Evolutionary conservation across 1,140 invertebrate species (phyloP).

Genomic region (Drosophila willistoni): DNA sequence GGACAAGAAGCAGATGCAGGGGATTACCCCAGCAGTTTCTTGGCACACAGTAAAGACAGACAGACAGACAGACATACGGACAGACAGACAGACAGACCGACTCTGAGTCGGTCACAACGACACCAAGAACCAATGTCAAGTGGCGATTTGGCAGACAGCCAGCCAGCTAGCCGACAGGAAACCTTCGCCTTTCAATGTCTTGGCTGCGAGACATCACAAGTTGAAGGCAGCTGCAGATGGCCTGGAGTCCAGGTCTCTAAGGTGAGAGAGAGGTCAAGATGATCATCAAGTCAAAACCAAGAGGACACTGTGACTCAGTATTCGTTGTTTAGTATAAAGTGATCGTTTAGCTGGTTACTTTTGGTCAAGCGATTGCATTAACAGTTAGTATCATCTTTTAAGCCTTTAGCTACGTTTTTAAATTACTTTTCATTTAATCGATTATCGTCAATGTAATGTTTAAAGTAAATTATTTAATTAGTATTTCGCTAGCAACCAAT

Average conservation of each 20-base stretch:
- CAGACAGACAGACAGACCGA: conserved; percentile 28
- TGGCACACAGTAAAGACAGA: conserved; percentile 4
- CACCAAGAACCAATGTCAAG: conserved; percentile 58
- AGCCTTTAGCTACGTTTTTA: background rate
- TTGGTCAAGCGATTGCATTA: too few species aligned
- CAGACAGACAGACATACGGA: conserved; percentile 23
- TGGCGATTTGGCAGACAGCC: conserved; percentile 67
- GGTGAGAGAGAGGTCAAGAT: background rate
- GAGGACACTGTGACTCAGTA: too few species aligned
- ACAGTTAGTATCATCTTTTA: too few species aligned
- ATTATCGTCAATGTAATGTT: background rate
- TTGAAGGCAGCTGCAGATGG: conserved; percentile 44
- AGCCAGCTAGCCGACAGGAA: conserved; percentile 33
- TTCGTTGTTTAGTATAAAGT: too few species aligned
- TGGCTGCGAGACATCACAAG: conserved; percentile 32
- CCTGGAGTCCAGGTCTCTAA: background rate
- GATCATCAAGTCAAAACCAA: background rate
- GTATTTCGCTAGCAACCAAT: background rate
- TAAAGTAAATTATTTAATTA: background rate
- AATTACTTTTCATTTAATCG: background rate
- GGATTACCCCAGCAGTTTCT: background rate
- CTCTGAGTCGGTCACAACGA: conserved; percentile 27
- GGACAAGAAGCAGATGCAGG: background rate
- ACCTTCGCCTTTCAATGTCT: conserved; percentile 51
- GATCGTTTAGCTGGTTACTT: too few species aligned